These are phyloP conservation scores for Neomorphus geoffroyi DNA, from an alignment of 2,797 vertebrate species.

Conservation along the genomic window DNA sequence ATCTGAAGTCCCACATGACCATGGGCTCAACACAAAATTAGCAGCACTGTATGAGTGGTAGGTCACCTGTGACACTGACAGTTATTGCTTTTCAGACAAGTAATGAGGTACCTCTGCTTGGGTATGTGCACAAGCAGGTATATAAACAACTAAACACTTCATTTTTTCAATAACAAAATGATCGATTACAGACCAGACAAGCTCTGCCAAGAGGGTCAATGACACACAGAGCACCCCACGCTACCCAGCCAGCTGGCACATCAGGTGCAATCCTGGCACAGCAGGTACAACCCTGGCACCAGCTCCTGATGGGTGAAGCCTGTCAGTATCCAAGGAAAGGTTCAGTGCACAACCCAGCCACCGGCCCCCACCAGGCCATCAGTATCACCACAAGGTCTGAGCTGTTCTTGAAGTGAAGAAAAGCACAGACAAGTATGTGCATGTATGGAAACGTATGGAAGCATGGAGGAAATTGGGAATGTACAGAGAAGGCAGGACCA, in stretches of 20 bases:
- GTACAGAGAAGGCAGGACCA: background rate
- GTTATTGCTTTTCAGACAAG: background rate
- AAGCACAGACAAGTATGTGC: background rate
- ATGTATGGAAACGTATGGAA: background rate
- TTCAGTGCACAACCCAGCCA: background rate
- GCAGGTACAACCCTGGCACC: background rate
- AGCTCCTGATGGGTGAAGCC: background rate
- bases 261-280: too few relatives aligned
- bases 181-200: background rate
- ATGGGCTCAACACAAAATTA: background rate
- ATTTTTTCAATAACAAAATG: background rate
- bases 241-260: background rate
- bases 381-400: background rate
- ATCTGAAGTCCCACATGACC: background rate
- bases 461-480: background rate
- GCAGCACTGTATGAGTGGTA: background rate
- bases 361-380: background rate
- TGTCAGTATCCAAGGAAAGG: background rate
- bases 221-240: fast-evolving
- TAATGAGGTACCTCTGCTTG: background rate
- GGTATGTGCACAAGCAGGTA: background rate
- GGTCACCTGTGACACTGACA: background rate
- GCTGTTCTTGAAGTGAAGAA: background rate
- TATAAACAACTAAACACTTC: background rate
- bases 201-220: background rate